Percentiles rank a stretch among this genome's conserved stretches.
Evolutionary conservation across 2,888 invertebrate species (phyloP).

Genomic region (Trichacis sp.): DNA sequence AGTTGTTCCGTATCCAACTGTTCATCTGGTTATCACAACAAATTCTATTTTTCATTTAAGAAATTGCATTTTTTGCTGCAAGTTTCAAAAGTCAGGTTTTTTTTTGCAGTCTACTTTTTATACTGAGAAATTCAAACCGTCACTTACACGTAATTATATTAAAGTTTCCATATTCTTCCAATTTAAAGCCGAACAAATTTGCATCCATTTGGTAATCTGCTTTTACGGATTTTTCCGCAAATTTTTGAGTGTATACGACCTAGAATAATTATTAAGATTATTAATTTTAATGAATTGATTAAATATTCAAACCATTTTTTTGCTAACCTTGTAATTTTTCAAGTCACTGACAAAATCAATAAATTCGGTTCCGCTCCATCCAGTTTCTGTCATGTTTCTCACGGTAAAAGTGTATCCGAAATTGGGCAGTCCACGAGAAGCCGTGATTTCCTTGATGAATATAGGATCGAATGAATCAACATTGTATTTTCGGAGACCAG

Average conservation of each 20-base stretch:
- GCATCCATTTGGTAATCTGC: constrained; percentile 79
- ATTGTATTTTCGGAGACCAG: constrained; percentile 79
- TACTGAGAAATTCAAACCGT: too few species aligned
- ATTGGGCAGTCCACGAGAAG: constrained; percentile 74
- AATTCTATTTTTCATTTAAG: too few species aligned
- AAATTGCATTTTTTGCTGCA: too few species aligned
- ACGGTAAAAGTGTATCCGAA: constrained; percentile 79
- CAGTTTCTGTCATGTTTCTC: constrained; percentile 81
- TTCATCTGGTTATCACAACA: too few species aligned
- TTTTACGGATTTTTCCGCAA: constrained; percentile 82
- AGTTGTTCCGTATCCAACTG: too few species aligned
- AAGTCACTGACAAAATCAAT: constrained; percentile 77
- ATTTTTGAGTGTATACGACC: constrained; percentile 83
- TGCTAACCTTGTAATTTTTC: constrained; percentile 58
- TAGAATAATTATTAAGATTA: constrained; percentile 44
- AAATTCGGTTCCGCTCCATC: constrained; percentile 82
- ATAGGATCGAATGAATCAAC: constrained; percentile 85
- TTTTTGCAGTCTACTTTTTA: too few species aligned
- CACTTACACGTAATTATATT: constrained; percentile 78
- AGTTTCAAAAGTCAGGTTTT: too few species aligned
- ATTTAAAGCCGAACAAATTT: constrained; percentile 71
- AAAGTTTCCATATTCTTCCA: constrained; percentile 79
- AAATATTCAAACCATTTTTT: neutral
- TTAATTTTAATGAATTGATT: neutral
- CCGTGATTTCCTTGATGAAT: constrained; percentile 76